phyloP scores from a whole-genome alignment of 2,113 vertebrate genomes.

The Gila orcuttii region DNA sequence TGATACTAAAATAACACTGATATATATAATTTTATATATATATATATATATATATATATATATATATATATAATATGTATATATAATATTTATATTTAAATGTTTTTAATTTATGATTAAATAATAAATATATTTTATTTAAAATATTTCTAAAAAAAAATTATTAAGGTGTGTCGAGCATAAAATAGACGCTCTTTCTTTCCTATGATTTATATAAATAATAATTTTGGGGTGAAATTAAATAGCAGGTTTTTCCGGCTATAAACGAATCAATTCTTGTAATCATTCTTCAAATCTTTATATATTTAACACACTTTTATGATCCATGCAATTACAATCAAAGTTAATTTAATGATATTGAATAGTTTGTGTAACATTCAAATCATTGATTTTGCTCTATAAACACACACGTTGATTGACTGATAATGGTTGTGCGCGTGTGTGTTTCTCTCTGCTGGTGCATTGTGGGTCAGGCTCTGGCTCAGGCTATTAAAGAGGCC shows the following conservation, averaged over 20 bases:
- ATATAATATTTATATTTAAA: too few species aligned
- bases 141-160: not conserved
- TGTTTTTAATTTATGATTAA: not conserved
- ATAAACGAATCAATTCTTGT: not conserved
- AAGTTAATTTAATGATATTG: not conserved
- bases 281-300: not conserved
- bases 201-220: not conserved
- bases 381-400: too few species aligned
- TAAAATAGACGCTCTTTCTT: not conserved
- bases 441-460: conserved; percentile 88
- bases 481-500: conserved; percentile 99
- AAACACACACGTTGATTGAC: conserved; percentile 5
- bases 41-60: too few species aligned
- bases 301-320: not conserved
- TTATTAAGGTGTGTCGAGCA: not conserved
- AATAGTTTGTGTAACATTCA: not conserved
- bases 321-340: not conserved
- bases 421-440: conserved; percentile 77
- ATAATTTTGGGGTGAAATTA: not conserved
- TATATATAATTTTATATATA: too few species aligned
- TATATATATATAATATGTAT: too few species aligned
- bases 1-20: too few species aligned
- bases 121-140: not conserved
- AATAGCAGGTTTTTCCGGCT: not conserved
- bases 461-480: conserved; percentile 87